These are phyloP conservation scores for Callinectes sapidus DNA, from an alignment of 2,888 invertebrate genomes.

Conservation along the genomic window DNA sequence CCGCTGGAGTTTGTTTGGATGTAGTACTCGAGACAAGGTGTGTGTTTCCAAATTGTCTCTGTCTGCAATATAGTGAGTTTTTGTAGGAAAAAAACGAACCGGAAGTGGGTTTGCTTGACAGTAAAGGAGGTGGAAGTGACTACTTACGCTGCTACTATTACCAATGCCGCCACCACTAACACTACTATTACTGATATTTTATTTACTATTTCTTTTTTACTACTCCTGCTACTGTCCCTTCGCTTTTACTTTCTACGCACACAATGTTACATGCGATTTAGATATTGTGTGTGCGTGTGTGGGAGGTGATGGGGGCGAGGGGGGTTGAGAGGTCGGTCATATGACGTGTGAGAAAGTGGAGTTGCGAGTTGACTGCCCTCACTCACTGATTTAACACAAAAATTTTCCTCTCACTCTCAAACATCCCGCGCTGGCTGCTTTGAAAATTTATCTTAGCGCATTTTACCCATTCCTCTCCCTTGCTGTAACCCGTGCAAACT, in stretches of 20 bases:
- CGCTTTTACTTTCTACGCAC: not conserved
- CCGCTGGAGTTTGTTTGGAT: too few relatives aligned
- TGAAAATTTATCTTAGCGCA: not conserved
- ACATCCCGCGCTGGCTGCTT: not conserved
- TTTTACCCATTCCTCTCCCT: not conserved
- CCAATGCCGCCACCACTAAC: not conserved
- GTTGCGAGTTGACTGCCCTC: conserved; percentile 58
- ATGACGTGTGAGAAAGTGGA: conserved; percentile 64
- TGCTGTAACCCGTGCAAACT: conserved; percentile 10
- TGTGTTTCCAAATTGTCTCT: not conserved
- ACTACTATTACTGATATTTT: not conserved
- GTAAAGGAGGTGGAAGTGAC: not conserved
- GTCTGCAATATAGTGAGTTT: not conserved
- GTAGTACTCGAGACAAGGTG: too few relatives aligned
- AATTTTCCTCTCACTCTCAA: not conserved
- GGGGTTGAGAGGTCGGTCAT: conserved; percentile 48
- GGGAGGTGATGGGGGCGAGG: too few relatives aligned
- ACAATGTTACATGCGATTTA: not conserved
- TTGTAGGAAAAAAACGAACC: not conserved
- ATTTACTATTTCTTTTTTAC: too few relatives aligned
- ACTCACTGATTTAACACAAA: not conserved
- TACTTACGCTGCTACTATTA: not conserved
- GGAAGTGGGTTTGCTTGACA: not conserved
- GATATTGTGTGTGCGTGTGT: not conserved
- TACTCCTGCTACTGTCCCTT: not conserved